These are phyloP conservation scores for Rhingia campestris DNA, from an alignment of 2,888 invertebrate species.

Conservation along the genomic window DNA sequence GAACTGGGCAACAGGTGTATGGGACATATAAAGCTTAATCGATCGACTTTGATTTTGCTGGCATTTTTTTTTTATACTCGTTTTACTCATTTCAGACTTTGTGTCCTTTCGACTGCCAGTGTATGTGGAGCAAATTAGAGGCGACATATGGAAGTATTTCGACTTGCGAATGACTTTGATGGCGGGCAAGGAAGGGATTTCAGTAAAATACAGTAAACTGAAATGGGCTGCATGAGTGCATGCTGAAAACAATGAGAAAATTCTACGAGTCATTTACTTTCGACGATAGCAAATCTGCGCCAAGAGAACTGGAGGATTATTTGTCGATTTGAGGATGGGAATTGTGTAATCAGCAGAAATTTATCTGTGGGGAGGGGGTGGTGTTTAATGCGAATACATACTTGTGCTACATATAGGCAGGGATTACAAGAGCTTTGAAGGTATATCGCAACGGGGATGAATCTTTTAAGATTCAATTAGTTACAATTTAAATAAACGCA, in stretches of 20 bases:
- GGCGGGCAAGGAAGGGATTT: background rate
- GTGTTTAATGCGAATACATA: conserved; percentile 7
- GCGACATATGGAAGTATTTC: conserved; percentile 21
- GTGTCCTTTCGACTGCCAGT: conserved; percentile 16
- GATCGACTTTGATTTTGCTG: conserved; percentile 60
- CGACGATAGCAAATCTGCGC: conserved; percentile 37
- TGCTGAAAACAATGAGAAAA: conserved; percentile 32
- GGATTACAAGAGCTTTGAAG: conserved; percentile 23
- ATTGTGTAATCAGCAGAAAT: conserved; percentile 44
- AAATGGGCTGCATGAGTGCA: conserved; percentile 29
- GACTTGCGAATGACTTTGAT: background rate
- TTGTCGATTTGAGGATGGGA: conserved; percentile 49
- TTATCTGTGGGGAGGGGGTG: conserved; percentile 21
- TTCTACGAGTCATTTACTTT: conserved; percentile 56
- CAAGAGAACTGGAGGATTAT: conserved; percentile 46
- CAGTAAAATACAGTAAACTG: background rate
- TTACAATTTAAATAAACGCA: too few relatives aligned
- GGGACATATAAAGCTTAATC: conserved; percentile 44
- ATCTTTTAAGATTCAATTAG: too few relatives aligned
- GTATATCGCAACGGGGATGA: background rate
- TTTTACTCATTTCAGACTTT: background rate
- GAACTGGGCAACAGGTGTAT: conserved; percentile 56
- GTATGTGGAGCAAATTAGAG: conserved; percentile 17
- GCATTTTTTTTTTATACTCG: conserved; percentile 10
- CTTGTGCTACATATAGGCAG: background rate